Conservation (phyloP, 2,888 invertebrate genomes). For the Drosophila basisetae region DNA sequence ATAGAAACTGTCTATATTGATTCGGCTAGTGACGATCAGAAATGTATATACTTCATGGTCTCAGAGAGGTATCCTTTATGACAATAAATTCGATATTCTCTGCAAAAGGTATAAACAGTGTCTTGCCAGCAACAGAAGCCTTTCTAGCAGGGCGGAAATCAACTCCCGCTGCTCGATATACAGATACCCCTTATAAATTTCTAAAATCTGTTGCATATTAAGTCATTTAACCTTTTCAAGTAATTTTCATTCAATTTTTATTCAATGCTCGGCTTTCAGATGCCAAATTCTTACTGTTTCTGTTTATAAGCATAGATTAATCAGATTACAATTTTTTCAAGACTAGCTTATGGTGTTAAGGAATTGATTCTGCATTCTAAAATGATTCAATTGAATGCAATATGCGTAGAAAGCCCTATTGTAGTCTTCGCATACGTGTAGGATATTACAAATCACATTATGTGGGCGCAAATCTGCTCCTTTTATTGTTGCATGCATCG, state of each 20-base stretch:
- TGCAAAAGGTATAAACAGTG: not conserved
- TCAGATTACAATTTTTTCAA: not conserved
- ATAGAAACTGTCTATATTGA: too few species aligned
- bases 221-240: not conserved
- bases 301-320: not conserved
- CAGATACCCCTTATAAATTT: slow-evolving; percentile 2
- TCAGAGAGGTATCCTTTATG: not conserved
- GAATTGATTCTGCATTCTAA: not conserved
- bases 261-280: not conserved
- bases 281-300: not conserved
- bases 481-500: slow-evolving; percentile 30
- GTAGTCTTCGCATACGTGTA: not conserved
- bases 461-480: slow-evolving; percentile 20
- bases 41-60: not conserved
- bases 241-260: not conserved
- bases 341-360: not conserved
- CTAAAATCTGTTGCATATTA: not conserved
- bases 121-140: not conserved
- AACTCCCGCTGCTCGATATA: not conserved
- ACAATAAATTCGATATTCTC: not conserved
- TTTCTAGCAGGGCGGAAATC: not conserved
- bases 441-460: slow-evolving; percentile 30
- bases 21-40: too few species aligned
- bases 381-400: not conserved
- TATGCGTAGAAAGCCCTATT: not conserved